These are phyloP conservation scores for Atherinomorus stipes DNA, from an alignment of 2,113 vertebrate species.

Conservation along the genomic window DNA sequence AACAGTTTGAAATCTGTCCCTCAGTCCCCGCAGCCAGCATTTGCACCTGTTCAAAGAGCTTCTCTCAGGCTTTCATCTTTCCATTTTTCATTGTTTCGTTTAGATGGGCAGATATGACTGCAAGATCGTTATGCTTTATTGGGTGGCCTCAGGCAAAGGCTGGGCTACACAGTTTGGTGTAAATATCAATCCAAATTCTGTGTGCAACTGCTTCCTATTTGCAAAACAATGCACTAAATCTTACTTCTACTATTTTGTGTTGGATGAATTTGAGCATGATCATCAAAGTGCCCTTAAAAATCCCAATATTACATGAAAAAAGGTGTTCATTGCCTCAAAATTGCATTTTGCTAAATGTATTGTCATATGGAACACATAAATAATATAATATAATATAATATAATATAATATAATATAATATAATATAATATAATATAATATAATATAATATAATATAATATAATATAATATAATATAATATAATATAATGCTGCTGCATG, in stretches of 20 bases:
- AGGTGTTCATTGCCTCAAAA: neutral
- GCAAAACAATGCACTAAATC: neutral
- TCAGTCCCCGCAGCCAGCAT: conserved; percentile 35
- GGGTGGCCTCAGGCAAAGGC: conserved; percentile 12
- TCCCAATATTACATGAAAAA: neutral
- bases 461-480: too few species aligned
- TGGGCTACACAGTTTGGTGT: conserved; percentile 6
- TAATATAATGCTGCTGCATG: neutral
- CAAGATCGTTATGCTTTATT: conserved; percentile 1
- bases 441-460: too few species aligned
- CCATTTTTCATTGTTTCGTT: conserved; percentile 19
- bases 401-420: too few species aligned
- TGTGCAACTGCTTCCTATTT: neutral
- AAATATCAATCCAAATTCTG: conserved; percentile 25
- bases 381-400: too few species aligned
- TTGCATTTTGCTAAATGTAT: neutral
- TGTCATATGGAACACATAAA: too few species aligned
- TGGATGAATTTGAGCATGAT: conserved; percentile 1
- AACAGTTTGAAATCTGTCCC: conserved; percentile 62
- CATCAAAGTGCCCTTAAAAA: neutral
- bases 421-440: too few species aligned
- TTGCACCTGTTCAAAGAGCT: conserved; percentile 61
- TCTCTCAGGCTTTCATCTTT: conserved; percentile 34
- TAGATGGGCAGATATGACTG: conserved; percentile 29
- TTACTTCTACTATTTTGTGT: neutral